Base-by-base conservation (phyloP, 2,888 invertebrate genomes). In the Cantharis flavilabris region DNA sequence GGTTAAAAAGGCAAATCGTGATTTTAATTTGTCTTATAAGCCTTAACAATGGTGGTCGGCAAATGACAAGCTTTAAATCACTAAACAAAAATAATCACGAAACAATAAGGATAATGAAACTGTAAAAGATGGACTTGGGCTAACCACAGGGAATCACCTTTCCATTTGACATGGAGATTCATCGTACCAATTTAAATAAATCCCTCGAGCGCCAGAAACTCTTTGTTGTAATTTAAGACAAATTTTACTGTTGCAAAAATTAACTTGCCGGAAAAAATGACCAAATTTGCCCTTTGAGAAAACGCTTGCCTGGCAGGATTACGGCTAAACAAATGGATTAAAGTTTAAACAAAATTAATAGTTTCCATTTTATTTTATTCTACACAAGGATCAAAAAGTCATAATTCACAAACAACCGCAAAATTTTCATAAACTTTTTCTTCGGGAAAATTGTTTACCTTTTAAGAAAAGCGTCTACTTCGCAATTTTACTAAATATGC, bases 101-200 rank as follows among this genome's bases (percentile, higher is more conserved):
- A 49, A 49, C 49, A 49, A 49, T 49, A 49, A 49, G 49, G 49
- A 49, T 49, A 49, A 49, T 49, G 49, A 49, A 49, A 49, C 49
- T 49, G 49, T 49, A 49, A 49, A 49, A 49, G 49, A 49, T 49
- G 49, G 49, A 49, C 49, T 49, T 63, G 71, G 3, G 30, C 71
- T 20, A 13, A 18, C 71, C 71, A 64, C 30, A 28, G 71, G 63
- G 71, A 71, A 64, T 71, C 64, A 26, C 64, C 62, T 64, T 64
- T 13, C 26, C 71, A 71, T 63, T 71, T 23, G 63, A 63, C 63
- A 30, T 30, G 30, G 64, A 64, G 64, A 71, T 71, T 71, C 71
- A 71, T 71, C 71, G 64, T 33, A 64, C 64, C 71, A 71, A 71
- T 71, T 71, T 71, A 64, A 71, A 71, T 71, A 71, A 71, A 71